Percentiles rank a stretch among this genome's conserved stretches.
Conservation (phyloP, 2,113 vertebrate species). For the Cathartes aura region DNA sequence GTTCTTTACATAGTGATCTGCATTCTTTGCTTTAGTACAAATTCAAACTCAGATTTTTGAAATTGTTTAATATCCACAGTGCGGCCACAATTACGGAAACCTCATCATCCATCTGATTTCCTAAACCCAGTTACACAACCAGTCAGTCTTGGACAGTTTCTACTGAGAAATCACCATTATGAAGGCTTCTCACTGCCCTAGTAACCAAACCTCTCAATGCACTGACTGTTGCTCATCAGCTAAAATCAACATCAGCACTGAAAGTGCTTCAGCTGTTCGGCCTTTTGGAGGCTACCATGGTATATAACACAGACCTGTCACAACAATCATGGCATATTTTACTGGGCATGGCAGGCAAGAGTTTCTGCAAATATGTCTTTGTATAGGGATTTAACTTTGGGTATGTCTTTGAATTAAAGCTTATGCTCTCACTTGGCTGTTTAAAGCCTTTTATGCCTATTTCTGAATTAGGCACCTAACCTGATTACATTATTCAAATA, state of each 20-base stretch:
- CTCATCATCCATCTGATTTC: not conserved
- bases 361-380: not conserved
- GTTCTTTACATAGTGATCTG: not conserved
- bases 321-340: not conserved
- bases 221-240: not conserved
- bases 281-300: not conserved
- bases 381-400: not conserved
- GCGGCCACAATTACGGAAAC: not conserved
- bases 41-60: not conserved
- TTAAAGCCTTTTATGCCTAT: not conserved
- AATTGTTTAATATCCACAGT: not conserved
- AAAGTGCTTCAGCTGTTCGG: not conserved
- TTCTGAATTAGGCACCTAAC: not conserved
- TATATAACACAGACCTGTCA: not conserved
- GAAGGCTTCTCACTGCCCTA: not conserved
- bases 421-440: not conserved
- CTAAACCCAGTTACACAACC: not conserved
- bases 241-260: not conserved
- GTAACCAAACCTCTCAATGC: not conserved
- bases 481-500: not conserved
- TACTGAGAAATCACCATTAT: not conserved
- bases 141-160: not conserved
- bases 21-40: not conserved
- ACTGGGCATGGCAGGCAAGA: not conserved
- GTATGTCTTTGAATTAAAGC: not conserved